Evolutionary conservation across 2,888 invertebrate genomes (phyloP).

Genomic region (Orthosia gracilis): DNA sequence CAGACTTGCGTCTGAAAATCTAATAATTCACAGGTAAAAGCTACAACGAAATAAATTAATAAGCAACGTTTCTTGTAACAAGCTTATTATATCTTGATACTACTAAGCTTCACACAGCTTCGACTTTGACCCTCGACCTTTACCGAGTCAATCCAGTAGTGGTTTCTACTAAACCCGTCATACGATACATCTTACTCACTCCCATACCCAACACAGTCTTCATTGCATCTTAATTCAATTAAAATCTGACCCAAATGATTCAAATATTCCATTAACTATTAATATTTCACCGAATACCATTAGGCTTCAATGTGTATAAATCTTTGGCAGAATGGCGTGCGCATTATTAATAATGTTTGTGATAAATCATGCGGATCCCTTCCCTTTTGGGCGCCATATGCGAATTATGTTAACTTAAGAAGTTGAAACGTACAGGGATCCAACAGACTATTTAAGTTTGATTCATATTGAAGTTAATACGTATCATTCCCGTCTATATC

Average conservation of each 20-base stretch:
- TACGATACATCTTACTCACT: conserved; percentile 51
- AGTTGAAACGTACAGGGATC: conserved; percentile 1
- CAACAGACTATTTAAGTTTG: conserved; percentile 2
- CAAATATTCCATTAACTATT: conserved; percentile 70
- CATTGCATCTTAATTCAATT: conserved; percentile 60
- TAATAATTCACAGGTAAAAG: too few species aligned
- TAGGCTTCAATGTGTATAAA: conserved; percentile 58
- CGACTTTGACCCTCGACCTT: conserved; percentile 29
- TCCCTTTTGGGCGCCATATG: conserved; percentile 49
- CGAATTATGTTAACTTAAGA: conserved; percentile 46
- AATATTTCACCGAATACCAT: conserved; percentile 70
- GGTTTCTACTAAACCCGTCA: conserved; percentile 45
- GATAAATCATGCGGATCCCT: conserved; percentile 61
- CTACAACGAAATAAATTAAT: not conserved
- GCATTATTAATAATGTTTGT: conserved; percentile 59
- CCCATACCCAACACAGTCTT: conserved; percentile 26
- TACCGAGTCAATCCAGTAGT: conserved; percentile 17
- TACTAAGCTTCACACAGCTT: not conserved
- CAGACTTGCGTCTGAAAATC: too few species aligned
- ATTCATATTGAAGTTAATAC: not conserved
- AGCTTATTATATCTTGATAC: conserved; percentile 1
- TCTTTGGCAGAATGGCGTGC: conserved; percentile 54
- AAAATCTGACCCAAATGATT: conserved; percentile 56
- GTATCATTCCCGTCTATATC: not conserved
- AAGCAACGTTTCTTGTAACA: not conserved